Percentiles rank a stretch among this genome's conserved stretches.
Evolutionary conservation across 2,888 invertebrate species (phyloP).

Genomic region (Enchytraeus crypticus): DNA sequence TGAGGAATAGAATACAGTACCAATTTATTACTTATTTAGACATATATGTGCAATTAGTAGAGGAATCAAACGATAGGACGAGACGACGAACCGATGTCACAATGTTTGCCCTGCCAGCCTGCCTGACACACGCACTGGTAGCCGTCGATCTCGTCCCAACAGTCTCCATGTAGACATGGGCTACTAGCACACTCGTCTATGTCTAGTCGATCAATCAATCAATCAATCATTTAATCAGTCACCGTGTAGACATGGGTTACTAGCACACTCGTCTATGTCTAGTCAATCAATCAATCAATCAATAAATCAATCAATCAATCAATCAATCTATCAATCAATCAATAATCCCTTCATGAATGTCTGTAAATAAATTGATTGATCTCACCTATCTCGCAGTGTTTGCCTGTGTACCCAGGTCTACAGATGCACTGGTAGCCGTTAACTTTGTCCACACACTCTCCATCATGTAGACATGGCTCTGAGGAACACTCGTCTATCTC

Average conservation of each 20-base stretch:
- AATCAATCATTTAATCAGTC: too few species aligned
- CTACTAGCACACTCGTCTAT: constrained; percentile 10
- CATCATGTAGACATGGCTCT: constrained; percentile 30
- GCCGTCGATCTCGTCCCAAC: constrained; percentile 2
- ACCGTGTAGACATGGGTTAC: too few species aligned
- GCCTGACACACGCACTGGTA: constrained; percentile 17
- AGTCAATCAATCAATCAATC: too few species aligned
- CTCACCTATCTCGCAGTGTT: too few species aligned
- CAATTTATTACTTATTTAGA: too few species aligned
- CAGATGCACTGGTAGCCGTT: constrained; percentile 66
- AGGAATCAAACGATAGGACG: constrained; percentile 35
- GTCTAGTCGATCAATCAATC: not conserved
- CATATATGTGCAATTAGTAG: too few species aligned
- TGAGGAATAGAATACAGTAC: too few species aligned
- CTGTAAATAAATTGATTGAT: not conserved
- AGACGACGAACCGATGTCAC: constrained; percentile 18
- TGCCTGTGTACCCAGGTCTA: constrained; percentile 26
- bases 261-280: too few species aligned
- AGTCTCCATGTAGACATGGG: constrained; percentile 17
- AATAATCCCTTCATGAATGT: not conserved
- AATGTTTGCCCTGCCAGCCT: constrained; percentile 25
- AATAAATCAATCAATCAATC: too few species aligned
- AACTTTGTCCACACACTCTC: constrained; percentile 3
- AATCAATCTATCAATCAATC: too few species aligned
- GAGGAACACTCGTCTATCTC: constrained; percentile 16